Conservation (phyloP, 2,888 invertebrate genomes). For the Dichetophora obliterata region DNA sequence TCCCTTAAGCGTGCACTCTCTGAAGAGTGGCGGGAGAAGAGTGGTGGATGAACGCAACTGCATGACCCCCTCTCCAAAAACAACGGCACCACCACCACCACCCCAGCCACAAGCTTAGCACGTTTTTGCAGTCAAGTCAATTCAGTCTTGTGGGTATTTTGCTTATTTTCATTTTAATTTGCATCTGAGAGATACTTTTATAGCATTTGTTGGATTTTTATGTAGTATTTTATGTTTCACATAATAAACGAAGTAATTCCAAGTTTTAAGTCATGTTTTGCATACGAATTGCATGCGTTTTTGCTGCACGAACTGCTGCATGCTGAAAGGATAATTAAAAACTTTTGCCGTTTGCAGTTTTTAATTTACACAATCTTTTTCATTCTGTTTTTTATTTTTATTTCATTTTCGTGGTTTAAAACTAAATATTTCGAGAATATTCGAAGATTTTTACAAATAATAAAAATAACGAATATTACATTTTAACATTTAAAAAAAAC, state of each 20-base stretch:
- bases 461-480: no score
- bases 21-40: neutral
- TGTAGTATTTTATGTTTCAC: conserved; percentile 22
- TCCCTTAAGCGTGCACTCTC: neutral
- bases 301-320: neutral
- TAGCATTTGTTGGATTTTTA: neutral
- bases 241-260: conserved; percentile 47
- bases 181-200: conserved; percentile 19
- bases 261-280: conserved; percentile 51
- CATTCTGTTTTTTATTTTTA: no score
- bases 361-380: no score
- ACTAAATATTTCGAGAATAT: no score
- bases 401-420: no score
- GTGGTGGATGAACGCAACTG: neutral
- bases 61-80: neutral
- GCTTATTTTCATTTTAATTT: conserved; percentile 38
- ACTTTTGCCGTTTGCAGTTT: conserved; percentile 2
- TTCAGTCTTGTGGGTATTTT: conserved; percentile 3
- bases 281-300: conserved; percentile 38
- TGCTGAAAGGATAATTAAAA: conserved; percentile 39
- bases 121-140: neutral
- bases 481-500: no score
- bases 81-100: neutral
- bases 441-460: no score
- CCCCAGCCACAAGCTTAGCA: neutral